Evolutionary conservation across 2,797 vertebrate species (phyloP), one percentile per base, ranked within the genome.

Genomic region (Bucorvus abyssinicus): DNA sequence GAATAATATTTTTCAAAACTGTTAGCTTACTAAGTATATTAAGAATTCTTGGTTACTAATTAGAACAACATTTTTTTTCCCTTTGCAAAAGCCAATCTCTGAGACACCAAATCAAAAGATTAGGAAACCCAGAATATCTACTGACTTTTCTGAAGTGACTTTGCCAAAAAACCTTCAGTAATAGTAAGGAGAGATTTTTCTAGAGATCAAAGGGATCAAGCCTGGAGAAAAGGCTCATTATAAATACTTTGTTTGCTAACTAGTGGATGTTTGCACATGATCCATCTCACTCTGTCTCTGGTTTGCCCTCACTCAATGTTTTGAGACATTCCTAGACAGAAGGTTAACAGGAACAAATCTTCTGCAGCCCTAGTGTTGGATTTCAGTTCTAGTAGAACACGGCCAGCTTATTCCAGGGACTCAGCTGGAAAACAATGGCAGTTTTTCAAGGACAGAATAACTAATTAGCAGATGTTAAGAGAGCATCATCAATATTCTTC

Each of bases 201-300:
- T 27, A 83, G 53, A 86, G 76, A 94, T 79, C 84, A 95, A 96
- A 86, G 21, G 18, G 32, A 84, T 95, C 68, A 82, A 92, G 45
- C 70, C 27, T 24, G 29, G 57, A 87, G 56, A 80, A 96, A 82
- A 91, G 44, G 57, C 50, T 89, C 70, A 89, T 92, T 74, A 76
- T 63, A 74, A 60, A 88, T 95, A 84, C 78, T 90, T 67, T 59
- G 24, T 89, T 93, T 80, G 53, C 44, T 78, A 87, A 71, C 78
- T 85, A 70, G 15, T 36, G 38, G 32, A 84, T 82, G 47, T 38
- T 88, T 88, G 60, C 69, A 92, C 80, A 87, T 59, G 63, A 94
- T 82, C 64, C 53, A 67, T 52, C 85, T 95, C 63, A 26, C 36
- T 77, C 23, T 73, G 52, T 73, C 29, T 74, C 44, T 71, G n/a